Base-by-base conservation (phyloP, 2,797 vertebrate species). In the Danio tinwini region DNA sequence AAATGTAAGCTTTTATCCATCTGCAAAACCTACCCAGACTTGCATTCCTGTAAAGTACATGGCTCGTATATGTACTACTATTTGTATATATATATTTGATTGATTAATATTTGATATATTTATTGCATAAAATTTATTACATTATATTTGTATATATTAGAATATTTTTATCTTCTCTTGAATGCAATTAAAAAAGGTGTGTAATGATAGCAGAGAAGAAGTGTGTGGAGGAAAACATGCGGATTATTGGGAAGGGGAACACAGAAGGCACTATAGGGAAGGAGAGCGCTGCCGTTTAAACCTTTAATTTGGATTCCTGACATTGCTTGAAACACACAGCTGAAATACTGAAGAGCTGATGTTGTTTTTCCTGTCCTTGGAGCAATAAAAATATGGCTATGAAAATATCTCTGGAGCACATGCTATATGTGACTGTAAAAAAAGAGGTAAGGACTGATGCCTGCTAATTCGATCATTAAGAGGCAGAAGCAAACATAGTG, bases 221-320 rank as follows among this genome's bases (percentile, higher is more conserved):
- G 29, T 29, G 29, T 29, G 29, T 29, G 61, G 39, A 68, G 44
- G 53, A 11, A 68, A 69, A 14, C 29, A 0, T 58, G 68, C 68
- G 44, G 65, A 68, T 77, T 59, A 77, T 58, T 40, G 73, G 47
- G 55, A 49, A 63, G 49, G 44, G 53, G 56, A 71, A 71, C n/a
- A 61, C 65, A 50, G 53, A 50, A 69, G 13, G 37, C 40, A 70
- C 73, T 17, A n/a, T n/a, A 76, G 9, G n/a, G 19, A 47, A 72
- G 29, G 69, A 65, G 47, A 37, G n/a, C 37, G n/a, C 52, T 73
- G 73, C 78, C 47, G 16, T 53, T 78, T 72, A 82, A 82, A 74
- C 70, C 78, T 55, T 78, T 52, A 37, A 75, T 69, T 70, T 68
- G 68, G 49, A 71, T 56, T 52, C 29, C 44, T 69, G 55, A 59